Evolutionary conservation across 2,113 vertebrate genomes (phyloP).

Genomic region (Mustela nigripes): DNA sequence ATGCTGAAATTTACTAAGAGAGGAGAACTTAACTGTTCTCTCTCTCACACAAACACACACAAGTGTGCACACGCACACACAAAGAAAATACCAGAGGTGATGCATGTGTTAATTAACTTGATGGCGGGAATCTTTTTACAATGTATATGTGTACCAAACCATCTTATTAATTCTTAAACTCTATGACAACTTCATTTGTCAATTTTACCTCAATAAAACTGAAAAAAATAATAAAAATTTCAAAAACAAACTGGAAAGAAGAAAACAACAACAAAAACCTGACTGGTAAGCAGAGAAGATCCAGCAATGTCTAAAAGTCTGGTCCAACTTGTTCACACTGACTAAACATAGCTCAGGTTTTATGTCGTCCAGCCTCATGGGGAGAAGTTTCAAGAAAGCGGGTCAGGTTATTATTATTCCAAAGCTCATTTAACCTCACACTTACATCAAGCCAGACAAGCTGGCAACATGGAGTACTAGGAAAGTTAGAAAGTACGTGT

Average conservation of each 20-base stretch:
- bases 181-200: background rate
- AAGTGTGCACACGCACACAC: background rate
- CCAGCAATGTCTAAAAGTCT: background rate
- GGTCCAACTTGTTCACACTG: background rate
- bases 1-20: background rate
- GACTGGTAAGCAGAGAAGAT: background rate
- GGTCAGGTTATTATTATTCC: background rate
- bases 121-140: background rate
- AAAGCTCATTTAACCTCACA: background rate
- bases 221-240: background rate
- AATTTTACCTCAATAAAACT: background rate
- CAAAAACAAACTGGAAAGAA: background rate
- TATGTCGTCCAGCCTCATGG: background rate
- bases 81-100: background rate
- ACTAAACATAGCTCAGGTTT: background rate
- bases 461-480: background rate
- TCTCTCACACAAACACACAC: background rate
- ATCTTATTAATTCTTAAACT: background rate
- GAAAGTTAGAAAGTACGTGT: background rate
- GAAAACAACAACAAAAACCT: background rate
- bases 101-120: background rate
- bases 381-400: background rate
- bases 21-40: background rate
- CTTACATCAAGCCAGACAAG: background rate
- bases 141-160: background rate